Evolutionary conservation across 2,888 invertebrate genomes (phyloP), one percentile per base, ranked within the genome.

Genomic region (Rhorus exstirpatorius): DNA sequence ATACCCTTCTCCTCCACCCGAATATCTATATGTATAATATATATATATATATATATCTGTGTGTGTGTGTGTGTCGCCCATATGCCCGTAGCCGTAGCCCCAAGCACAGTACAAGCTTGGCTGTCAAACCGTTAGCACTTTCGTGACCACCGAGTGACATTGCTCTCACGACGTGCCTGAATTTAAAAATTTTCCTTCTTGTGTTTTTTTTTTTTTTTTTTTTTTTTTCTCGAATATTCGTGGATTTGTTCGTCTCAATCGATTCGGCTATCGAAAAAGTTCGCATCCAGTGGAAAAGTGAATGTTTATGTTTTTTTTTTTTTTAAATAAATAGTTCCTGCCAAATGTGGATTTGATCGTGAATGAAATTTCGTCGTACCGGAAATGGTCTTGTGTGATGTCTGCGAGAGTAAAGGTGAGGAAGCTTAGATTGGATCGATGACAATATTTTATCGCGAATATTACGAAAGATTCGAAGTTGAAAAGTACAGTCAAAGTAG

Each of bases 341-440:
- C 51, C 63, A 68, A 75, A 78, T 80, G 84, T 74, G 24, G 58
- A 65, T 53, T 63, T 55, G 38, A 71, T 60, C 38, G 67, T 53
- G 26, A 24, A 24, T 49, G 51, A 58, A 17, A 38, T 63, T 61
- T 79, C 38, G 7, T 49, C 75, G 51, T 68, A 80, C 24, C 44
- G 85, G 88, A 89, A 83, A 91, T 91, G 91, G 91, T 91, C 49
- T 87, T 91, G 68, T 91, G 91, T 85, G 91, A 91, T 88, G 91
- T 91, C 81, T 91, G 91, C 83, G 90, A 91, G 79, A 89, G 87
- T 82, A 91, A 91, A 87, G 88, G 89, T 89, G 81, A 85, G 85
- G 21, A 68, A 68, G 0, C 38, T 31, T 17, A 3, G 1, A 61
- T 58, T 6, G 12, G 6, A 12, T 12, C 4, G 24, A 21, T n/a